These are phyloP conservation scores for Drosophila neonasuta DNA, from an alignment of 2,888 invertebrate genomes.

Conservation along the genomic window DNA sequence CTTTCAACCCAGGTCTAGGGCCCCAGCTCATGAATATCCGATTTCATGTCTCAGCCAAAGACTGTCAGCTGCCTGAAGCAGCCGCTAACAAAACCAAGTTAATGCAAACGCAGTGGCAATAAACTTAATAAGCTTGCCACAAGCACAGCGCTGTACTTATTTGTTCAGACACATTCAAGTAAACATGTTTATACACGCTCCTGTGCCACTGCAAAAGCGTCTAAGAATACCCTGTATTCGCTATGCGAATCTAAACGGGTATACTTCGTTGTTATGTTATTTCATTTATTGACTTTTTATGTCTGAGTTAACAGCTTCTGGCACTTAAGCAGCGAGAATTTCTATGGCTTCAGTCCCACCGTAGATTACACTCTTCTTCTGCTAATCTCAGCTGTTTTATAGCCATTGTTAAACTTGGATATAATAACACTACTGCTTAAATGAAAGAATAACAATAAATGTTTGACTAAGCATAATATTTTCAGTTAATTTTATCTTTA, in stretches of 20 bases:
- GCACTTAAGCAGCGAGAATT: neutral
- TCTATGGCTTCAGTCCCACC: neutral
- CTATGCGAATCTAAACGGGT: neutral
- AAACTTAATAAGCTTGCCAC: slow-evolving; percentile 53
- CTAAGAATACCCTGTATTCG: slow-evolving; percentile 6
- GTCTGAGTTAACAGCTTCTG: neutral
- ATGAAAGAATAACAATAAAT: neutral
- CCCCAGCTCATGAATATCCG: slow-evolving; percentile 34
- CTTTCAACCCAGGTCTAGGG: slow-evolving; percentile 20
- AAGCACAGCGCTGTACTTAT: slow-evolving; percentile 23
- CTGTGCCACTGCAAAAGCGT: slow-evolving; percentile 10
- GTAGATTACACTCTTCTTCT: neutral
- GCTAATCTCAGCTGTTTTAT: neutral
- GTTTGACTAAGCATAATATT: neutral
- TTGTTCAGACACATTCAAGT: slow-evolving; percentile 23
- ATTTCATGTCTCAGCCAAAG: slow-evolving; percentile 52
- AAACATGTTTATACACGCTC: slow-evolving; percentile 19
- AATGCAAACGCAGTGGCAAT: slow-evolving; percentile 47
- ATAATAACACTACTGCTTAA: neutral
- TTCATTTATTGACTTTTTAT: neutral
- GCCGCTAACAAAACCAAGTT: slow-evolving; percentile 36
- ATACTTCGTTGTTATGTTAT: neutral
- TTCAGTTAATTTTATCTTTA: no score
- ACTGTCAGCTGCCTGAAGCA: slow-evolving; percentile 25
- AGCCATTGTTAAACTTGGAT: neutral